Conservation (phyloP, 2,888 invertebrate species). For the Helobdella robusta region DNA sequence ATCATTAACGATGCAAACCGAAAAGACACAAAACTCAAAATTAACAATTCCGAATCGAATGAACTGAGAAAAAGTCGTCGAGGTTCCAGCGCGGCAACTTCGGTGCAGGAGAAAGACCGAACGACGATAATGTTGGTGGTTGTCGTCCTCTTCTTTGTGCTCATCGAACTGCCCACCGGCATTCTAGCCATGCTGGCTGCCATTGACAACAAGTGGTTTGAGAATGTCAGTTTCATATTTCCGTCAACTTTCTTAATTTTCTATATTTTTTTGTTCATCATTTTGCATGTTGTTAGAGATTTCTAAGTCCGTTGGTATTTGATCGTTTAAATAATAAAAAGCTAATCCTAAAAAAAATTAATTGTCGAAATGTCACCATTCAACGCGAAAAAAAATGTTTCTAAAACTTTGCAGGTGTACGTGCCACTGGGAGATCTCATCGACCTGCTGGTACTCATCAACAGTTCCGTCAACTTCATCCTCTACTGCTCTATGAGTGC, state of each 20-base stretch:
- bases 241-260: no score
- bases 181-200: conserved; percentile 60
- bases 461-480: conserved; percentile 85
- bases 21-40: no score
- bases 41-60: not conserved
- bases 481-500: conserved; percentile 87
- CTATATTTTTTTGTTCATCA: no score
- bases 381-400: no score
- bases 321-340: no score
- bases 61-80: conserved; percentile 3
- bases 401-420: conserved; percentile 56
- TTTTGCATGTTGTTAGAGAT: no score
- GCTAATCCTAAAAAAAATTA: no score
- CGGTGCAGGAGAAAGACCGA: conserved; percentile 54
- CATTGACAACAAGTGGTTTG: conserved; percentile 53
- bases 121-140: conserved; percentile 81
- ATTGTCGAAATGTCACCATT: no score
- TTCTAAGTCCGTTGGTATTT: no score
- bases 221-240: conserved; percentile 37
- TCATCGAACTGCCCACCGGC: conserved; percentile 80
- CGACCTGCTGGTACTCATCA: conserved; percentile 80
- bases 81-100: not conserved
- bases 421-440: conserved; percentile 61
- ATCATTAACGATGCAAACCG: no score
- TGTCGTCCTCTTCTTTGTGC: conserved; percentile 71